phyloP scores from a whole-genome alignment of 1,140 invertebrate genomes.

The Metopolophium dirhodum region DNA sequence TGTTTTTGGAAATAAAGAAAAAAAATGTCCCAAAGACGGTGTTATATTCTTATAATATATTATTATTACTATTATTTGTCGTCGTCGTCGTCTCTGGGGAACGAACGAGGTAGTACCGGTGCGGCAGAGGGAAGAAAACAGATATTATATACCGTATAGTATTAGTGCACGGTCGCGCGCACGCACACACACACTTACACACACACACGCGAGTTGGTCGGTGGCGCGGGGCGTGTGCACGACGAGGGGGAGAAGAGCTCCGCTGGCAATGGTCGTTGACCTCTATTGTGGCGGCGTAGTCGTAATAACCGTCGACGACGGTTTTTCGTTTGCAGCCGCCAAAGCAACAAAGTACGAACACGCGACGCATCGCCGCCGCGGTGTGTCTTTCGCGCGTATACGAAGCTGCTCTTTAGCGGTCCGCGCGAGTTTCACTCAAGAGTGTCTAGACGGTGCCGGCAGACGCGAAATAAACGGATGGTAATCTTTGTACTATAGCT shows the following conservation, averaged over 20 bases:
- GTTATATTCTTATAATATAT: conserved; percentile 1
- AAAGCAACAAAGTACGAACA: not conserved
- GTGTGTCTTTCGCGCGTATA: not conserved
- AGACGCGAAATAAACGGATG: not conserved
- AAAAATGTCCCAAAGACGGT: not conserved
- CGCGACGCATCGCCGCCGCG: not conserved
- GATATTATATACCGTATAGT: no score
- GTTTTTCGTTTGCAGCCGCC: conserved; percentile 15
- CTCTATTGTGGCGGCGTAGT: conserved; percentile 6
- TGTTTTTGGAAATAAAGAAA: not conserved
- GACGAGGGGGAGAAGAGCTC: conserved; percentile 38
- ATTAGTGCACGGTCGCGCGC: not conserved
- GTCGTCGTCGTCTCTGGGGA: conserved; percentile 2
- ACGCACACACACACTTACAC: not conserved
- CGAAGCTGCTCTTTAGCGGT: not conserved
- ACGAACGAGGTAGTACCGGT: not conserved
- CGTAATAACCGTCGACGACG: not conserved
- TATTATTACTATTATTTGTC: not conserved
- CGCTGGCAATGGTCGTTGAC: conserved; percentile 47
- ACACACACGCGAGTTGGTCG: not conserved
- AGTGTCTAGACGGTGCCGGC: no score
- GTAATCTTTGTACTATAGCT: no score
- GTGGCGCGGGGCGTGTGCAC: not conserved
- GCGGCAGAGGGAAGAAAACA: not conserved
- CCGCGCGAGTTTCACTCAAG: no score